These are phyloP conservation scores for Thalassophryne amazonica DNA, from an alignment of 2,797 vertebrate genomes.

Conservation along the genomic window DNA sequence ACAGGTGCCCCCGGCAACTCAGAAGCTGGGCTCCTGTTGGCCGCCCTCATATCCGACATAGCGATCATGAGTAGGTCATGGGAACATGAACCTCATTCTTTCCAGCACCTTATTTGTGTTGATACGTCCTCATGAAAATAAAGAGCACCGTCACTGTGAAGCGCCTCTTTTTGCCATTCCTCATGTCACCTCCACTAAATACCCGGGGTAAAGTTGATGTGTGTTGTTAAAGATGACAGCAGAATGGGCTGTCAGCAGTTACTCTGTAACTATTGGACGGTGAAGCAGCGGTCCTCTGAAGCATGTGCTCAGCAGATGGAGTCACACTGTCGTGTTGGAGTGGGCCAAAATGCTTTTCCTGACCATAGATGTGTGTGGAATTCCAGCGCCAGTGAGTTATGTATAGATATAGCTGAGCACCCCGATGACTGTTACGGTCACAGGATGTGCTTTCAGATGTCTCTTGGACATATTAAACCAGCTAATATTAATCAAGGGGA, in stretches of 20 bases:
- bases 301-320: slow-evolving; percentile 57
- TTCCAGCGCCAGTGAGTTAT: slow-evolving; percentile 22
- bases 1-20: slow-evolving; percentile 58
- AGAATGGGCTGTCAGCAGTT: slow-evolving; percentile 62
- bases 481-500: slow-evolving; percentile 35
- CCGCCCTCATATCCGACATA: slow-evolving; percentile 69
- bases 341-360: slow-evolving; percentile 48
- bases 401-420: slow-evolving; percentile 31
- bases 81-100: slow-evolving; percentile 71
- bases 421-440: slow-evolving; percentile 23
- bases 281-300: slow-evolving; percentile 48
- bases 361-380: slow-evolving; percentile 56
- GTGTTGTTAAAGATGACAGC: slow-evolving; percentile 67
- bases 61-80: slow-evolving; percentile 61
- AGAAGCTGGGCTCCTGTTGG: slow-evolving; percentile 39
- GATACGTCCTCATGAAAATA: slow-evolving; percentile 65
- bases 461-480: slow-evolving; percentile 8
- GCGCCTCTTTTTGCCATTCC: slow-evolving; percentile 36
- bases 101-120: slow-evolving; percentile 64
- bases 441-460: slow-evolving; percentile 17
- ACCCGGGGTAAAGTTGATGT: slow-evolving; percentile 72
- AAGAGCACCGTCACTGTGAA: slow-evolving; percentile 40
- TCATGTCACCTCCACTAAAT: slow-evolving; percentile 45
- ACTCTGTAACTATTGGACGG: slow-evolving; percentile 58
- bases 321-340: slow-evolving; percentile 53